Evolutionary conservation across 2,113 vertebrate genomes (phyloP), one percentile per base, ranked within the genome.

Genomic region (Pontoporia blainvillei): DNA sequence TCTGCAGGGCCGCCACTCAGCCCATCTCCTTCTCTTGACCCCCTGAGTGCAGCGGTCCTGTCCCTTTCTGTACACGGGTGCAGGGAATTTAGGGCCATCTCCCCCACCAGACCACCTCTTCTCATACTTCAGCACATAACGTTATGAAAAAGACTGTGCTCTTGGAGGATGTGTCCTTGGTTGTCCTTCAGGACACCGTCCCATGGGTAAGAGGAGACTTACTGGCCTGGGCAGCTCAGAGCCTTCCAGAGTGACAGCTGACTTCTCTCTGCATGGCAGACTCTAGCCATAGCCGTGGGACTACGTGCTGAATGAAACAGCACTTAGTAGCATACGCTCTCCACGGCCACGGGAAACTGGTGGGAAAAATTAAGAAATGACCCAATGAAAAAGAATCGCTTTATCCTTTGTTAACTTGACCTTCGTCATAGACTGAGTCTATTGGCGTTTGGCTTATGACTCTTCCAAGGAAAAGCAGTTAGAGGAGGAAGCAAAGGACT

Each of bases 181-280:
- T 31, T 83, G 69, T 79, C 72, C 73, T 96, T 83, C 49, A 89
- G 76, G 20, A 79, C 10, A 9, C 34, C 29, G 8, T 7, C 44
- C 36, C 9, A 17, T 4, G 34, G 44, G 9, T 34, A 71, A 25
- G 49, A 71, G 62, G 66, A 34, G 66, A 34, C 29, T 44, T 71
- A 86, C 94, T 69, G 72, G 59, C 14, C 94, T 11, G 5, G 7
- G 46, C 25, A 69, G 46, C 20, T 82, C 25, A 49, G 13, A 91
- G 31, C 4, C 41, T 69, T 76, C 86, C 83, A 64, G 69, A 67
- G 18, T 31, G 17, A 46, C 92, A 96, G 82, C 71, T 41, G 62
- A 78, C 84, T 76, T 64, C 31, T 94, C 67, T 92, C 62, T 73
- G 54, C 75, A 66, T 36, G 71, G 49, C 59, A 44, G 72, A 49